These are phyloP conservation scores for Chelonoidis abingdonii DNA, from an alignment of 2,113 vertebrate genomes.

Conservation along the genomic window DNA sequence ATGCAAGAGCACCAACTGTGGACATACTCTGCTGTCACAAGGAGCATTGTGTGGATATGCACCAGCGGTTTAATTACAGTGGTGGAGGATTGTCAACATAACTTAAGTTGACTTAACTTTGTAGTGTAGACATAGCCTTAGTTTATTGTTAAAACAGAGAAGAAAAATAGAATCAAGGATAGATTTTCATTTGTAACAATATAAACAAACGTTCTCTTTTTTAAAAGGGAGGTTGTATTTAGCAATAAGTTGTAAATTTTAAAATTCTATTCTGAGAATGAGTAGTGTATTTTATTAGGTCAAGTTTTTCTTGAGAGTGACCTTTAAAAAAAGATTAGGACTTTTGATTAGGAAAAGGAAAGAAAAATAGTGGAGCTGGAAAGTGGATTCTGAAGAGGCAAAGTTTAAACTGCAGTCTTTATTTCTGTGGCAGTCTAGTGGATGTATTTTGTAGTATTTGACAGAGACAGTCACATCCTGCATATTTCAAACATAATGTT, in stretches of 20 bases:
- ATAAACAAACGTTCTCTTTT: neutral
- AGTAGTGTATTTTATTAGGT: neutral
- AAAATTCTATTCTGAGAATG: neutral
- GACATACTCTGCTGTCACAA: too few relatives aligned
- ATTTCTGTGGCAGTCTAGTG: neutral
- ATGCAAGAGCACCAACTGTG: too few relatives aligned
- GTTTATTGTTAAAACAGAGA: neutral
- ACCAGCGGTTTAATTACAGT: too few relatives aligned
- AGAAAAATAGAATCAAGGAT: neutral
- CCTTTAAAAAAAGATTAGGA: neutral
- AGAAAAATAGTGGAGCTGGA: neutral
- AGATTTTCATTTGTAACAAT: neutral
- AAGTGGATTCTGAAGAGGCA: neutral
- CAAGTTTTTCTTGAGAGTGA: neutral
- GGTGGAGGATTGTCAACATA: too few relatives aligned
- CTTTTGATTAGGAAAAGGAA: neutral
- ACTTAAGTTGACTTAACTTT: too few relatives aligned
- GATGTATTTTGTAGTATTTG: neutral
- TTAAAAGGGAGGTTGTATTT: neutral
- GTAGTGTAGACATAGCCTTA: too few relatives aligned
- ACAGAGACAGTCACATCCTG: neutral
- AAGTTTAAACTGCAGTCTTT: neutral
- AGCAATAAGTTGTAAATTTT: neutral
- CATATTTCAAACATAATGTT: neutral
- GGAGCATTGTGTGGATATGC: too few relatives aligned